Conservation (phyloP, 2,113 vertebrate species). For the Mellivora capensis region DNA sequence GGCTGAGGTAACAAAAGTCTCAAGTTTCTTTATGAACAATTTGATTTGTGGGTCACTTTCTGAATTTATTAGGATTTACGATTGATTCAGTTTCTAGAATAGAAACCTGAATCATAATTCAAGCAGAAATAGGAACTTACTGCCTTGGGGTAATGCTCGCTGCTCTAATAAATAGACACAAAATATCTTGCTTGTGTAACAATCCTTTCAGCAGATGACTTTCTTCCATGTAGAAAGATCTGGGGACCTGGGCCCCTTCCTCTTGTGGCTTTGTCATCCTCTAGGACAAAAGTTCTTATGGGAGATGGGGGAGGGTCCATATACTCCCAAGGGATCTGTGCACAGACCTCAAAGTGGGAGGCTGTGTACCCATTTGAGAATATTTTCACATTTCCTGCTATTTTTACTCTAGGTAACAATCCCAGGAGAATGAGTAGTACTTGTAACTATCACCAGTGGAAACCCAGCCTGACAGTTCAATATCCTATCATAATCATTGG, state of each 20-base stretch:
- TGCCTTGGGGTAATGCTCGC: neutral
- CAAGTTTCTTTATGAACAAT: neutral
- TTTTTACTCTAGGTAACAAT: neutral
- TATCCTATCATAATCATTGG: neutral
- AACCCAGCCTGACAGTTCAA: neutral
- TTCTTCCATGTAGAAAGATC: neutral
- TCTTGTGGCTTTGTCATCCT: neutral
- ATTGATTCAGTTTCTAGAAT: neutral
- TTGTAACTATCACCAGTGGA: neutral
- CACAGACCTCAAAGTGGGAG: neutral
- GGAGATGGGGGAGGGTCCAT: accelerated
- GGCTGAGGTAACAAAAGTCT: neutral
- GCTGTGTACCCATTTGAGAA: neutral
- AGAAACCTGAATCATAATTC: neutral
- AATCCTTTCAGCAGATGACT: neutral
- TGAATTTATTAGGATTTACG: neutral
- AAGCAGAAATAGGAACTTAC: neutral
- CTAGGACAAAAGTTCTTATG: neutral
- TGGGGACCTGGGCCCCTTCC: neutral
- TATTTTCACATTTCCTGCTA: neutral
- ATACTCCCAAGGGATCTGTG: neutral
- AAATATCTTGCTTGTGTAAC: neutral
- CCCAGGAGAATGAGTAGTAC: neutral
- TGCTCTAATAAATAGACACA: neutral
- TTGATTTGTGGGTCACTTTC: neutral